Conservation (phyloP, 2,113 vertebrate species). For the Sciurus niger region DNA sequence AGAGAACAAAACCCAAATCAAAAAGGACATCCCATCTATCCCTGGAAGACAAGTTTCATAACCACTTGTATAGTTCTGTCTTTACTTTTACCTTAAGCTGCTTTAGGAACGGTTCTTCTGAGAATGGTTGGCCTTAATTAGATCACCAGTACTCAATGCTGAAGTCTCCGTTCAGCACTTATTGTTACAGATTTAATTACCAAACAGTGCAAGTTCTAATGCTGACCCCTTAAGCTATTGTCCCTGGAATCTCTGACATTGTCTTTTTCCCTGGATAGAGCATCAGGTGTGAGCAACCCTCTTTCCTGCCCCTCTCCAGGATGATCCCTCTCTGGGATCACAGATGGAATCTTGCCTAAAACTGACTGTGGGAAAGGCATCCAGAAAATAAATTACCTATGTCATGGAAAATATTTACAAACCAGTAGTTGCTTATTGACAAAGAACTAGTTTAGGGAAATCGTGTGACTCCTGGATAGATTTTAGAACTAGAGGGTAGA, state of each 20-base stretch:
- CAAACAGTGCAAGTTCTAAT: background rate
- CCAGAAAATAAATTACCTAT: background rate
- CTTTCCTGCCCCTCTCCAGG: background rate
- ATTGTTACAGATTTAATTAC: slow-evolving; percentile 42
- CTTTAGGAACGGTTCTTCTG: background rate
- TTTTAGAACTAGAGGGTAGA: no score
- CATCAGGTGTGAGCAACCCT: background rate
- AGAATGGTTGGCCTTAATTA: slow-evolving; percentile 9
- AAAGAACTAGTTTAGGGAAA: background rate
- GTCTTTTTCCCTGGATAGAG: background rate
- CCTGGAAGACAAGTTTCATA: background rate
- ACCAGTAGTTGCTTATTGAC: background rate
- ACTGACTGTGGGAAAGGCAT: background rate
- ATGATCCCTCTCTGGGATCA: background rate
- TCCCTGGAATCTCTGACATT: background rate
- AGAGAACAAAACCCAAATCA: background rate
- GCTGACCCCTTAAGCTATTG: background rate
- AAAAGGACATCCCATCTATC: background rate
- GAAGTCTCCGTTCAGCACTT: slow-evolving; percentile 9
- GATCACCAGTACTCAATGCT: background rate
- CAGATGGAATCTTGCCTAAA: background rate
- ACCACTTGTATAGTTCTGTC: background rate
- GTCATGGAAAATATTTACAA: background rate
- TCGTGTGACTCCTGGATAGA: background rate
- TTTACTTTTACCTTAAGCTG: background rate